These are phyloP conservation scores for Paraescarpia echinospica DNA, from an alignment of 1,140 invertebrate species.

Conservation along the genomic window DNA sequence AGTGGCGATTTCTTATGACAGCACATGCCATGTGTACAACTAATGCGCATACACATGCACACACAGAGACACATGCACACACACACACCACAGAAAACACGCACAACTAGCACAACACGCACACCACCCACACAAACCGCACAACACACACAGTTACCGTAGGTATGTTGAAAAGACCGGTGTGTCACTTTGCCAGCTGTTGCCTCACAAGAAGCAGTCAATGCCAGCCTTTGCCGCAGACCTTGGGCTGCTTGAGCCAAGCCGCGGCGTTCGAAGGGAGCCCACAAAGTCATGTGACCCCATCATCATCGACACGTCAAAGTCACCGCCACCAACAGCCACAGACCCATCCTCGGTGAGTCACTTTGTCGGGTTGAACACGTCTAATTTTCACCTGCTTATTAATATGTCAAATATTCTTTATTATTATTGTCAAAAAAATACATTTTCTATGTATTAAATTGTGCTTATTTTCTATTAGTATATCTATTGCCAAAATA, in stretches of 20 bases:
- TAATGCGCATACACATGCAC: too few relatives aligned
- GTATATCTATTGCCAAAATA: too few relatives aligned
- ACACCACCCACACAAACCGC: too few relatives aligned
- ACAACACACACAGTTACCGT: too few relatives aligned
- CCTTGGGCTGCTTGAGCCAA: slow-evolving; percentile 18
- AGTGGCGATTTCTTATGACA: too few relatives aligned
- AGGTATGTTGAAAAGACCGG: background rate
- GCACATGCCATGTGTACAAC: too few relatives aligned
- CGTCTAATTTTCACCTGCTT: background rate
- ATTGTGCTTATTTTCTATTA: too few relatives aligned
- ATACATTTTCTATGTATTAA: too few relatives aligned
- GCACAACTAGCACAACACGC: too few relatives aligned
- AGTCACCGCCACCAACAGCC: slow-evolving; percentile 8
- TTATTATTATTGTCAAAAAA: too few relatives aligned
- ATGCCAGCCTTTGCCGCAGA: slow-evolving; percentile 10
- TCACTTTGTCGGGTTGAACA: background rate
- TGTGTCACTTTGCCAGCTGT: slow-evolving; percentile 7
- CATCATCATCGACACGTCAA: slow-evolving; percentile 9
- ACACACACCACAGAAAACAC: too few relatives aligned
- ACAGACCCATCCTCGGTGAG: background rate
- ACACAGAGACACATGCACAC: too few relatives aligned
- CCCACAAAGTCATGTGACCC: background rate
- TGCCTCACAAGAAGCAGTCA: slow-evolving; percentile 20
- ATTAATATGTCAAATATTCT: background rate
- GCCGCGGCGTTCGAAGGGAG: background rate